phyloP scores from a whole-genome alignment of 2,797 vertebrate genomes.

The Sandelia bainsii region DNA sequence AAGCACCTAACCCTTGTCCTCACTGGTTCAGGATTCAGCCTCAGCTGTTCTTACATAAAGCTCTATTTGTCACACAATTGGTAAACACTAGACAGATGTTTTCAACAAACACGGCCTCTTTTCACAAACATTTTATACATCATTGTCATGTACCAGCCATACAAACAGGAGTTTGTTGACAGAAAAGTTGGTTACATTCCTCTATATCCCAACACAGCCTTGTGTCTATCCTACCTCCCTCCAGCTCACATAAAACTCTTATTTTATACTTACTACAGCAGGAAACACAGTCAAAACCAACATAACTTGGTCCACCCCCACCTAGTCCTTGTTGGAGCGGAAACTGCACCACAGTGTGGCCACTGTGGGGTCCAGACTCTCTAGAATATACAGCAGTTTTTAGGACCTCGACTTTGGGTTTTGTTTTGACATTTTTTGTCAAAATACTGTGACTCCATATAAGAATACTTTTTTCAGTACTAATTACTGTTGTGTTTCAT shows the following conservation, averaged over 20 bases:
- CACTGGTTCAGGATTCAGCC: background rate
- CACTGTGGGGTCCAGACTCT: slow-evolving; percentile 33
- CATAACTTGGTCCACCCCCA: slow-evolving; percentile 61
- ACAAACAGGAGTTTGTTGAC: slow-evolving; percentile 60
- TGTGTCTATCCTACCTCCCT: slow-evolving; percentile 60
- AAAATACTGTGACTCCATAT: slow-evolving; percentile 35
- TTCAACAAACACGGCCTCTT: slow-evolving; percentile 20
- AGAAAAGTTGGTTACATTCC: slow-evolving; percentile 74
- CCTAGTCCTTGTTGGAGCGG: slow-evolving; percentile 37
- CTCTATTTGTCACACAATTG: slow-evolving; percentile 24
- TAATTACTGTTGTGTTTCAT: slow-evolving; percentile 74
- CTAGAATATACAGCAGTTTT: slow-evolving; percentile 28
- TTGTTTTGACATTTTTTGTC: slow-evolving; percentile 28
- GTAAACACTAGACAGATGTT: slow-evolving; percentile 44
- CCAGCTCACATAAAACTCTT: slow-evolving; percentile 75
- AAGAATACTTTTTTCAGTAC: slow-evolving; percentile 11
- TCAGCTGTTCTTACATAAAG: slow-evolving; percentile 15
- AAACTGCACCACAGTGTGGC: slow-evolving; percentile 61
- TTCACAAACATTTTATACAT: slow-evolving; percentile 35
- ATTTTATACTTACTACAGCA: slow-evolving; percentile 80
- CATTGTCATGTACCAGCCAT: slow-evolving; percentile 32
- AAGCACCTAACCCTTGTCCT: slow-evolving; percentile 5
- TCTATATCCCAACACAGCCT: slow-evolving; percentile 55
- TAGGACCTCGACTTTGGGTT: slow-evolving; percentile 25
- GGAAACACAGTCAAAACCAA: slow-evolving; percentile 87